Conservation (phyloP, 1,140 invertebrate species). For the Leptestheria dahalacensis region DNA sequence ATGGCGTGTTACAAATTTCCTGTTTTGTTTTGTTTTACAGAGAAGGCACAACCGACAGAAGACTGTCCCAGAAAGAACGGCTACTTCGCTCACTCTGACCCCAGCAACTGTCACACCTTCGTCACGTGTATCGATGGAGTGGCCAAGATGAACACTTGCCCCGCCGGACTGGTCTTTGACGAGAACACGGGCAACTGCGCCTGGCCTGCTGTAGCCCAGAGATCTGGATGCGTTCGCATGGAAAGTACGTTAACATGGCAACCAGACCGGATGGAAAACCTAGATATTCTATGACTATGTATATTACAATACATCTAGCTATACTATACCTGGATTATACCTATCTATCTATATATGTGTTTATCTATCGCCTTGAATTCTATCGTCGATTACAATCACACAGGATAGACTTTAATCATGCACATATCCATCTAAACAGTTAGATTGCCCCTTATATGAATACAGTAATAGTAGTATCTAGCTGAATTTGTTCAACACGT, state of each 20-base stretch:
- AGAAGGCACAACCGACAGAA: constrained; percentile 50
- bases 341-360: too few species aligned
- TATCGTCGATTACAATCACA: neutral
- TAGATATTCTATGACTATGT: too few species aligned
- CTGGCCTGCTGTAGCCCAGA: constrained; percentile 65
- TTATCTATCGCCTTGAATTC: too few species aligned
- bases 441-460: too few species aligned
- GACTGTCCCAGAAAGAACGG: constrained; percentile 47
- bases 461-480: too few species aligned
- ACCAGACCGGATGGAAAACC: too few species aligned
- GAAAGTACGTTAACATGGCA: constrained; percentile 19
- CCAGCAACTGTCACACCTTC: constrained; percentile 64
- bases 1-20: constrained; percentile 2
- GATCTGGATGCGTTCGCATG: constrained; percentile 46
- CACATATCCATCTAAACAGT: too few species aligned
- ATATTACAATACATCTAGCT: too few species aligned
- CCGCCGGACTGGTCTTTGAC: constrained; percentile 70
- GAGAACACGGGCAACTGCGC: constrained; percentile 72
- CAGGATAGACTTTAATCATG: neutral
- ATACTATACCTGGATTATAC: too few species aligned
- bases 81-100: constrained; percentile 30
- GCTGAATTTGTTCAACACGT: too few species aligned
- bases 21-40: constrained; percentile 31
- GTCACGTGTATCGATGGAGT: constrained; percentile 78
- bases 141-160: constrained; percentile 60